Conservation (phyloP, 2,797 vertebrate genomes). For the Scyliorhinus canicula region DNA sequence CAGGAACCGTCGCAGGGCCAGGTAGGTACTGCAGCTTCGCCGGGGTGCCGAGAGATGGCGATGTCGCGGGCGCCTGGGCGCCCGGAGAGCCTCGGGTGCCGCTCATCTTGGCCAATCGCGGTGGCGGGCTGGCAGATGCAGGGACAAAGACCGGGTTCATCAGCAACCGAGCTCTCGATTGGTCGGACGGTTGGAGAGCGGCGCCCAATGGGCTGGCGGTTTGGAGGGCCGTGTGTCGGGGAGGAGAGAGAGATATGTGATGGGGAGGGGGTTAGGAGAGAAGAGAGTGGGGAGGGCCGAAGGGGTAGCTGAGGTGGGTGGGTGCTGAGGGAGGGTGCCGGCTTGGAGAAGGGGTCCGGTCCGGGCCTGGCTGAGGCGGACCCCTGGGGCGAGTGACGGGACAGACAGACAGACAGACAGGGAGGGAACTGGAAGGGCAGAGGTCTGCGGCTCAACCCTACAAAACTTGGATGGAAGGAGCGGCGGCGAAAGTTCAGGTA, state of each 20-base stretch:
- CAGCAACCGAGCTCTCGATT: background rate
- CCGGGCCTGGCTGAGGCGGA: too few species aligned
- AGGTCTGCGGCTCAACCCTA: slow-evolving; percentile 21
- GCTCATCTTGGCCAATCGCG: background rate
- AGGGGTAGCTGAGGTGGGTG: too few species aligned
- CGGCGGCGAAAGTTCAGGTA: slow-evolving; percentile 6
- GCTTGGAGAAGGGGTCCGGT: background rate
- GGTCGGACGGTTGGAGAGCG: background rate
- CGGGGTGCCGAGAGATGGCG: background rate
- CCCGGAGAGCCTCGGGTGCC: background rate
- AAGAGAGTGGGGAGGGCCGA: too few species aligned
- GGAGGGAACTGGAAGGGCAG: background rate
- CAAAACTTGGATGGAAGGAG: background rate
- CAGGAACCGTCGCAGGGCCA: background rate
- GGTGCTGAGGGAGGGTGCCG: too few species aligned
- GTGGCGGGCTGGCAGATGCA: too few species aligned
- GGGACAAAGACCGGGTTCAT: background rate
- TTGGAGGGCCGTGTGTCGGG: background rate
- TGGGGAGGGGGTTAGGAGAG: background rate
- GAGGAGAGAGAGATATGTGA: background rate
- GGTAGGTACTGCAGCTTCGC: background rate
- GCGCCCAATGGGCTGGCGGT: background rate
- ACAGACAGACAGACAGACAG: accelerated
- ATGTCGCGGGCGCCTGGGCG: background rate
- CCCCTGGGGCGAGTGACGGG: too few species aligned